Evolutionary conservation across 1,140 invertebrate species (phyloP).

Genomic region (Drosophila lacteicornis): DNA sequence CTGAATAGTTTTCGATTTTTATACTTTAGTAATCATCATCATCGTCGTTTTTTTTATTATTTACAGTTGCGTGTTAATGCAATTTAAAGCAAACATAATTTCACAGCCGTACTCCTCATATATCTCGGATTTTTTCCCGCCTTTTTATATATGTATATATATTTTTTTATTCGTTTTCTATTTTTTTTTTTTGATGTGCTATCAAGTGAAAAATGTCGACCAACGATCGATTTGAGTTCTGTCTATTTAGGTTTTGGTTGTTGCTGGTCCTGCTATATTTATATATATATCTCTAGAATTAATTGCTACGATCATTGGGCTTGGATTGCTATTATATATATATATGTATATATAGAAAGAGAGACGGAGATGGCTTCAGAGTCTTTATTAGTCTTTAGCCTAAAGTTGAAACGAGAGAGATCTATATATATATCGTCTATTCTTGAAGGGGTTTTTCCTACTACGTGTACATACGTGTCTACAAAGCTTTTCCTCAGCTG

Average conservation of each 20-base stretch:
- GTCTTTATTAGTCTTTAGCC: conserved; percentile 53
- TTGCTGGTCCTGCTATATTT: conserved; percentile 62
- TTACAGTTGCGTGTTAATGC: conserved; percentile 66
- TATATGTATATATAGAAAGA: conserved; percentile 40
- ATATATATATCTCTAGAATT: conserved; percentile 21
- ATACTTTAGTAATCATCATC: conserved; percentile 28
- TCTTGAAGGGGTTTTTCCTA: conserved; percentile 20
- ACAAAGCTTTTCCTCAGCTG: conserved; percentile 39
- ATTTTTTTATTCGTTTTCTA: conserved; percentile 12
- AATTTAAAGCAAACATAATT: conserved; percentile 67
- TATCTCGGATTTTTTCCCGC: conserved; percentile 32
- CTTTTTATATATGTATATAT: conserved; percentile 14
- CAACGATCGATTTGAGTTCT: conserved; percentile 13
- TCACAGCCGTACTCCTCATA: conserved; percentile 73
- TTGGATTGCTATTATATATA: conserved; percentile 19
- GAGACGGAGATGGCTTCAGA: conserved; percentile 58
- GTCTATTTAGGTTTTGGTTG: conserved; percentile 33
- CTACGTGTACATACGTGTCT: conserved; percentile 15
- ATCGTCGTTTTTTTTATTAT: conserved; percentile 33
- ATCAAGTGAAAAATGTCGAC: conserved; percentile 23
- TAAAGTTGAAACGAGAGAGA: conserved; percentile 44
- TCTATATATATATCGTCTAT: conserved; percentile 6
- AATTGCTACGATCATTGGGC: conserved; percentile 17
- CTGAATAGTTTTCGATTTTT: conserved; percentile 31
- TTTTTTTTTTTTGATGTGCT: conserved; percentile 24